phyloP scores from a whole-genome alignment of 1,140 invertebrate genomes.

The Choristoneura fumiferana region DNA sequence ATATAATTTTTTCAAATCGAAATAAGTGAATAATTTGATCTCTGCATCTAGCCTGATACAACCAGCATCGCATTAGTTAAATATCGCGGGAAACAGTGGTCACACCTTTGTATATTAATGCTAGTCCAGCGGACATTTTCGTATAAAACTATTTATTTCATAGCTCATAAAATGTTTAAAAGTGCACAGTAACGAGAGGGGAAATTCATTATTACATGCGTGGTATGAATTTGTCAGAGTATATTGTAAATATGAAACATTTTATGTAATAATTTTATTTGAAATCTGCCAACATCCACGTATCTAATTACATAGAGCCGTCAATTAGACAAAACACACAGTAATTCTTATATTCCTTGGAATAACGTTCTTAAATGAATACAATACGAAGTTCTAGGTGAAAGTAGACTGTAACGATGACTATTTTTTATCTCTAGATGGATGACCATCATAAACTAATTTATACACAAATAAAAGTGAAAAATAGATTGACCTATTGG shows the following conservation, averaged over 20 bases:
- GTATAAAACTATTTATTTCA: conserved; percentile 14
- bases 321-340: conserved; percentile 69
- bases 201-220: conserved; percentile 63
- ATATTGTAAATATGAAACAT: conserved; percentile 73
- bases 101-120: conserved; percentile 28
- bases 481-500: conserved; percentile 75
- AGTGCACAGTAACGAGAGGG: conserved; percentile 63
- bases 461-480: conserved; percentile 75
- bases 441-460: conserved; percentile 76
- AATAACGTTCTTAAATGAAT: conserved; percentile 53
- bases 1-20: conserved; percentile 54
- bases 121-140: neutral
- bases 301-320: conserved; percentile 69
- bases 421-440: conserved; percentile 77
- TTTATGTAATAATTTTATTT: conserved; percentile 74
- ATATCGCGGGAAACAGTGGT: conserved; percentile 39
- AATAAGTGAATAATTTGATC: conserved; percentile 56
- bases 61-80: neutral
- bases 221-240: conserved; percentile 66
- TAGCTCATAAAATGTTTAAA: conserved; percentile 16
- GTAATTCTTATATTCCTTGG: conserved; percentile 72
- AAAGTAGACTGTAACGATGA: conserved; percentile 72
- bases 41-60: conserved; percentile 31
- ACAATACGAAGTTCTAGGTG: conserved; percentile 64
- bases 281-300: conserved; percentile 68